These are phyloP conservation scores for Martes martes DNA, from an alignment of 2,113 vertebrate species.

Conservation along the genomic window DNA sequence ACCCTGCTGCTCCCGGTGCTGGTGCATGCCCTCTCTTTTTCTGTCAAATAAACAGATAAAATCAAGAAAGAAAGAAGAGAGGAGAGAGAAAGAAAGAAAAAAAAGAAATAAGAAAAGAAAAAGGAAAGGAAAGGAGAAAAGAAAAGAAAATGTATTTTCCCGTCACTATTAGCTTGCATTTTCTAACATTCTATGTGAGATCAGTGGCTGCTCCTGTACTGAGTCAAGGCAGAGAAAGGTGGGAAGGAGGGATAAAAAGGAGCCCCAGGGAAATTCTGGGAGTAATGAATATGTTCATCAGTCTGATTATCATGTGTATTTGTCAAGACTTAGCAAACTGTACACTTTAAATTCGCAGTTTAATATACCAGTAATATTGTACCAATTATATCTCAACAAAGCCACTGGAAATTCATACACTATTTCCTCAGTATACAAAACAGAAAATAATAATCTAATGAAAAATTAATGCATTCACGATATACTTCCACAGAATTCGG, in stretches of 20 bases:
- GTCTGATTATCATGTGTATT: background rate
- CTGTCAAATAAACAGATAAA: too few species aligned
- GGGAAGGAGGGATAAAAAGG: background rate
- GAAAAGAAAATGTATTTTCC: background rate
- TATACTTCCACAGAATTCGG: background rate
- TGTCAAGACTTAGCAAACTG: background rate
- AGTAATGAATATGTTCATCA: background rate
- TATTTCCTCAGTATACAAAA: constrained; percentile 14
- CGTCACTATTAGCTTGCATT: background rate
- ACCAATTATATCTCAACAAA: background rate
- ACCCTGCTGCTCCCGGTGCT: too few species aligned
- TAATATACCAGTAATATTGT: background rate
- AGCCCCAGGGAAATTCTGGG: background rate
- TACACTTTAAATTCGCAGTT: background rate
- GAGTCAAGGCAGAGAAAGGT: background rate
- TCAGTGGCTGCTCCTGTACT: background rate
- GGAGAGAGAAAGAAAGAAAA: too few species aligned
- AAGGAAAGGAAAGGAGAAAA: too few species aligned
- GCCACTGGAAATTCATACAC: background rate
- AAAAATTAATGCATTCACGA: background rate
- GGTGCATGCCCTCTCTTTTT: too few species aligned
- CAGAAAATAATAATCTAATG: background rate
- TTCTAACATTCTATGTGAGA: background rate
- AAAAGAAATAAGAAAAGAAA: too few species aligned
- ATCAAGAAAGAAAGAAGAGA: background rate